phyloP scores from a whole-genome alignment of 2,888 invertebrate genomes.

The Invenusta paracnida region DNA sequence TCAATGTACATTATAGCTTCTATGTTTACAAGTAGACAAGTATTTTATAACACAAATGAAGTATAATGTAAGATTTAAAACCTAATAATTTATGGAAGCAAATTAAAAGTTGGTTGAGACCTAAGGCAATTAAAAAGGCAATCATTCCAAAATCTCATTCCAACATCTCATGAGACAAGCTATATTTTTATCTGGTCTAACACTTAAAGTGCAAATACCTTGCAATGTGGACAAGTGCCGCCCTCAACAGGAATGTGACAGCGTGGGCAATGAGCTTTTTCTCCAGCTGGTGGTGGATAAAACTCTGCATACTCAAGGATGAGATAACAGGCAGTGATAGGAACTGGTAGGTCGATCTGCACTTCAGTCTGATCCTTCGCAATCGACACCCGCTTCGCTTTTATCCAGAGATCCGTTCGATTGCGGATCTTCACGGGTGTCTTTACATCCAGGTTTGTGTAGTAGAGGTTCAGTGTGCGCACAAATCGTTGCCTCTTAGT shows the following conservation, averaged over 20 bases:
- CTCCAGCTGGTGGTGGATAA: constrained; percentile 82
- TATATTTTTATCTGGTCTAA: too few species aligned
- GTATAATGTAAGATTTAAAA: too few species aligned
- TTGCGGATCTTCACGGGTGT: not conserved
- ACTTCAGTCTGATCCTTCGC: not conserved
- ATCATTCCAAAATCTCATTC: too few species aligned
- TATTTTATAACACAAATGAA: too few species aligned
- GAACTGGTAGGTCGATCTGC: constrained; percentile 83
- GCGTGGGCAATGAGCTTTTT: constrained; percentile 87
- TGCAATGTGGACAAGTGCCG: constrained; percentile 87
- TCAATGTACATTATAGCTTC: too few species aligned
- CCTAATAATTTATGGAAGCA: too few species aligned
- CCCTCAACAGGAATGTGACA: constrained; percentile 95
- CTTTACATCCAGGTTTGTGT: constrained; percentile 19
- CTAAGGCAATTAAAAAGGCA: too few species aligned
- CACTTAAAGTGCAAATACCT: too few species aligned
- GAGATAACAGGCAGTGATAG: constrained; percentile 91
- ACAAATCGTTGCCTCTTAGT: constrained; percentile 1
- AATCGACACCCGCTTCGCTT: constrained; percentile 75
- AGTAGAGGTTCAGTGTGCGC: constrained; percentile 26
- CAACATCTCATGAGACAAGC: too few species aligned
- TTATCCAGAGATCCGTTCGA: constrained; percentile 75
- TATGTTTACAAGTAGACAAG: too few species aligned
- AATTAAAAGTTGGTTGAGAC: too few species aligned
- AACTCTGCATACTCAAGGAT: constrained; percentile 98